These are phyloP conservation scores for Acomys russatus DNA, from an alignment of 2,797 vertebrate species.

Conservation along the genomic window DNA sequence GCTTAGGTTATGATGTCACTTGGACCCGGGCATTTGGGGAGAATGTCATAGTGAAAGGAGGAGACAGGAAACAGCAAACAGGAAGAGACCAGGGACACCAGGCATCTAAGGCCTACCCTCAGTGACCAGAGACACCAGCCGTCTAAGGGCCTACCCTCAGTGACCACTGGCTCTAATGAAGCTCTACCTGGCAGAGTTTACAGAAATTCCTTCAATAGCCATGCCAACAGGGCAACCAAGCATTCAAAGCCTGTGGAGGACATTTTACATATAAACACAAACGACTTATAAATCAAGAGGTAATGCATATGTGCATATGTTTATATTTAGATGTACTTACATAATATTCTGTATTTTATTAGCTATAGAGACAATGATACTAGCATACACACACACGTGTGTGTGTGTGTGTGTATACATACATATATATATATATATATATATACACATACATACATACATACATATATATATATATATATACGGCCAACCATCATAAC, in stretches of 20 bases:
- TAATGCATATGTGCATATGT: neutral
- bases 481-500: neutral
- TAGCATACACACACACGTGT: neutral
- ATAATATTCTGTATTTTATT: neutral
- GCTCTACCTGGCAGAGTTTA: neutral
- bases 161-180: too few relatives aligned
- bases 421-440: too few relatives aligned
- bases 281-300: neutral
- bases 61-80: neutral
- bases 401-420: too few relatives aligned
- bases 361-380: neutral
- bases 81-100: neutral
- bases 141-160: neutral
- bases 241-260: too few relatives aligned
- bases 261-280: neutral
- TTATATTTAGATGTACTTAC: neutral
- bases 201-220: neutral
- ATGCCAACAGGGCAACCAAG: too few relatives aligned
- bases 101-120: neutral
- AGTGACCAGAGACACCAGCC: neutral
- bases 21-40: neutral
- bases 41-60: neutral
- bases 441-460: neutral
- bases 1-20: neutral
- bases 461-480: too few relatives aligned